A percentile compares a stretch with the other conserved stretches of the same genome.
These are phyloP conservation scores for Scaeva pyrastri DNA, from an alignment of 2,888 invertebrate species.

Conservation along the genomic window DNA sequence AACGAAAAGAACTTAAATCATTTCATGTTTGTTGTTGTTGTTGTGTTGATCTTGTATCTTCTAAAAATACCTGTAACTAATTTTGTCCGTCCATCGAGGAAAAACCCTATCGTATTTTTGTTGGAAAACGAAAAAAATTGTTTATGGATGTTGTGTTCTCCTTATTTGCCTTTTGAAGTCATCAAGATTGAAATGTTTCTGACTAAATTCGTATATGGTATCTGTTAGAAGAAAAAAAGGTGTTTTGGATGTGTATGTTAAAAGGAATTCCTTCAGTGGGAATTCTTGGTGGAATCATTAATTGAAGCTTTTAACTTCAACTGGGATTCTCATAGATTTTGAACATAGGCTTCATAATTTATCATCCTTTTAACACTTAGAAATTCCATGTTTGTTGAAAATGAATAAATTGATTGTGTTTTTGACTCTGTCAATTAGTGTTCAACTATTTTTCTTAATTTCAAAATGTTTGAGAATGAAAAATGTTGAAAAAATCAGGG, in stretches of 20 bases:
- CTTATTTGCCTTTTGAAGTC: constrained; percentile 39
- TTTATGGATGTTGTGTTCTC: constrained; percentile 54
- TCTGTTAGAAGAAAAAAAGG: constrained; percentile 7
- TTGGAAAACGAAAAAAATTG: constrained; percentile 31
- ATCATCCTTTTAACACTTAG: neutral
- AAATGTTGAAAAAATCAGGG: too few relatives aligned
- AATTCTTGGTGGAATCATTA: neutral
- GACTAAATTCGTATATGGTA: neutral
- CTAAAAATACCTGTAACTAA: constrained; percentile 70
- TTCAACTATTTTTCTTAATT: too few relatives aligned
- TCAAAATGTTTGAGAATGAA: too few relatives aligned
- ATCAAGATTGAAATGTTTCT: neutral
- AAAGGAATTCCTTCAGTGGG: constrained; percentile 17
- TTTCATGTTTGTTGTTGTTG: constrained; percentile 13
- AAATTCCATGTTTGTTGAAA: too few relatives aligned
- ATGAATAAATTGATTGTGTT: too few relatives aligned
- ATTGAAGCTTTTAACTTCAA: neutral
- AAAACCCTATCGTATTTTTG: constrained; percentile 48
- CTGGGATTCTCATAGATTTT: neutral
- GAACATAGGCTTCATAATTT: neutral
- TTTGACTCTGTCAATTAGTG: too few relatives aligned
- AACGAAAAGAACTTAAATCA: constrained; percentile 22
- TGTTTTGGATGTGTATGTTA: constrained; percentile 20
- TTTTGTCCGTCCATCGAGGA: constrained; percentile 28
- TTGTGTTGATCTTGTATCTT: constrained; percentile 19